These are phyloP conservation scores for Euzophera pinguis DNA, from an alignment of 2,888 invertebrate species.

Conservation along the genomic window DNA sequence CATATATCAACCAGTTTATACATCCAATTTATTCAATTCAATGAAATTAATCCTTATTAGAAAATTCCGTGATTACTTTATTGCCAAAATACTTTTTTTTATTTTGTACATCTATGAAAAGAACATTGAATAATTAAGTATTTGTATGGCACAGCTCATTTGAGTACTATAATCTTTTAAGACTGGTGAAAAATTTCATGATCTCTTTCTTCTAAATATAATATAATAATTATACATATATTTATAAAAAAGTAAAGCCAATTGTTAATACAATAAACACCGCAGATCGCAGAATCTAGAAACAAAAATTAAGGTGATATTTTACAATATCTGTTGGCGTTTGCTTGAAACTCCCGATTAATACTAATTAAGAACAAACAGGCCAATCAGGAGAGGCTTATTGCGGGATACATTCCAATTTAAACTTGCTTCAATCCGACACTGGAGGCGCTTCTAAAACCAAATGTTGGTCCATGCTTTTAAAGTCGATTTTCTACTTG, in stretches of 20 bases:
- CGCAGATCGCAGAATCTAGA: background rate
- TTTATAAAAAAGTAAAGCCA: background rate
- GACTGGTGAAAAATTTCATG: too few species aligned
- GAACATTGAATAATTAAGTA: too few species aligned
- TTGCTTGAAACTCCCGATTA: conserved; percentile 66
- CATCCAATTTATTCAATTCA: too few species aligned
- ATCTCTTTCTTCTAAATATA: too few species aligned
- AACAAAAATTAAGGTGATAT: conserved; percentile 31
- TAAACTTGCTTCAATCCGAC: conserved; percentile 75
- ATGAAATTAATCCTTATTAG: too few species aligned
- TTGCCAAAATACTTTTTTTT: too few species aligned
- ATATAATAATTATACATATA: too few species aligned
- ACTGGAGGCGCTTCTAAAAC: conserved; percentile 67
- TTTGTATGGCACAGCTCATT: too few species aligned
- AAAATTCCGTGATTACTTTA: too few species aligned
- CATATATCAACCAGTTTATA: too few species aligned
- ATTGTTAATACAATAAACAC: background rate
- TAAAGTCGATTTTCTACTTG: conserved; percentile 78
- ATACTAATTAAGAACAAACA: conserved; percentile 78
- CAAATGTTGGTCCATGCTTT: conserved; percentile 73
- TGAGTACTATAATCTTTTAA: too few species aligned
- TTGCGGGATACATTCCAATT: conserved; percentile 79
- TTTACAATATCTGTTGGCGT: conserved; percentile 37
- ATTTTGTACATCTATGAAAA: too few species aligned
- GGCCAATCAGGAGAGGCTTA: conserved; percentile 77